Evolutionary conservation across 2,888 invertebrate genomes (phyloP), one percentile per base, ranked within the genome.

Genomic region (Drosophila formosana): DNA sequence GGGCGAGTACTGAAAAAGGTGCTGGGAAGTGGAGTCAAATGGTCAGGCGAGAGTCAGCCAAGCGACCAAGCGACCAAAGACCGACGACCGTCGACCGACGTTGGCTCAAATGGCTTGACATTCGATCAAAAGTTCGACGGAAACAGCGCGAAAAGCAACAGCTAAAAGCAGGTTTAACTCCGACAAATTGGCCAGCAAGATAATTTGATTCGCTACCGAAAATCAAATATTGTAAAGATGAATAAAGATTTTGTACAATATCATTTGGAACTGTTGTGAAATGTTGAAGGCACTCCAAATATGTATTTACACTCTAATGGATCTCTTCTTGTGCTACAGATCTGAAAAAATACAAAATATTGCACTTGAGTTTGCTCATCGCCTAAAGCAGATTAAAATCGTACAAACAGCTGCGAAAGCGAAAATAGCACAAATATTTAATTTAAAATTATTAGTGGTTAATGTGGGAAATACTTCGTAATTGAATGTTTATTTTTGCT

Each of bases 41-140:
- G 78, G 83, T 78, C 83, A 86, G 66, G 58, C 51, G 64, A 72
- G 53, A 32, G 55, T 65, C 68, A 76, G 61, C 72, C 68, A 67
- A 63, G 65, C 82, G 28, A 9, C 49, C 49, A 32, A 32, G 30
- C 34, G 18, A 23, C 50, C 30, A 5, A 5, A n/a, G 30, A 13
- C 47, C 30, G 13, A 3, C 47, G n/a, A 37, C 32, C 25, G 47
- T 7, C 45, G 64, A 71, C 68, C 72, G 52, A 61, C 84, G 70
- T 76, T 73, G 72, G 79, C 82, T 84, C 75, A 71, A 83, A 83
- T 82, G 88, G 79, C 85, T 84, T 84, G 88, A 87, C 82, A 82
- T 87, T 82, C 80, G 88, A 82, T 82, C 82, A 82, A 79, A 85
- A 87, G 81, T 79, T 78, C 74, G 69, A 74, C 62, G 70, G 69